Conservation (phyloP, 2,888 invertebrate species). For the Andrena bicolor region DNA sequence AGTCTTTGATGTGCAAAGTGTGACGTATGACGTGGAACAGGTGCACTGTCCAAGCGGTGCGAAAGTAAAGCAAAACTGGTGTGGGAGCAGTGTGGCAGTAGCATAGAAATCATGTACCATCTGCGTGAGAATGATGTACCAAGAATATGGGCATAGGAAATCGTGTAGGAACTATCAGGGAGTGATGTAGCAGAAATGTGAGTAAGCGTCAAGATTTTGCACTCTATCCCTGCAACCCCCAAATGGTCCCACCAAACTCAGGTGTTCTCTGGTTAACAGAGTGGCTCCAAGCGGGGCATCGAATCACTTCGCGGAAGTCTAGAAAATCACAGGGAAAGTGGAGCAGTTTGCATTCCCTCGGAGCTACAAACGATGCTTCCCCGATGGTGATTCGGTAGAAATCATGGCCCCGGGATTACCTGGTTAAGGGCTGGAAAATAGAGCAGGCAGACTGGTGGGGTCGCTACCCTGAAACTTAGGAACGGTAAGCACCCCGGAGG, state of each 20-base stretch:
- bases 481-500: conserved; percentile 55
- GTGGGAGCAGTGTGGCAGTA: no score
- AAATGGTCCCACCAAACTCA: neutral
- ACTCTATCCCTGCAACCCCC: neutral
- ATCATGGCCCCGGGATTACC: conserved; percentile 57
- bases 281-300: conserved; percentile 7
- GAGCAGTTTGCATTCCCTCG: conserved; percentile 27
- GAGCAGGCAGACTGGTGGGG: conserved; percentile 14
- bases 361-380: conserved; percentile 49
- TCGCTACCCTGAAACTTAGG: conserved; percentile 51
- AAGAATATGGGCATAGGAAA: no score
- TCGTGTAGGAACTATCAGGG: no score
- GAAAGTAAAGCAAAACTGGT: no score
- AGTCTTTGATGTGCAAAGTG: no score
- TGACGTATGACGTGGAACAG: no score
- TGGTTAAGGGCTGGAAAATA: conserved; percentile 18
- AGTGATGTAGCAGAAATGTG: no score
- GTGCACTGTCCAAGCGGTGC: no score
- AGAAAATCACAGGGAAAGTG: conserved; percentile 18
- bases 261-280: conserved; percentile 9
- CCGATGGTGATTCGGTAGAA: conserved; percentile 48
- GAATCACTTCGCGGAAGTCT: conserved; percentile 25
- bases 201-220: no score
- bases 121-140: no score
- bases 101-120: no score